Base-by-base conservation (phyloP, 2,113 vertebrate species). In the Notarius quadriscutis region DNA sequence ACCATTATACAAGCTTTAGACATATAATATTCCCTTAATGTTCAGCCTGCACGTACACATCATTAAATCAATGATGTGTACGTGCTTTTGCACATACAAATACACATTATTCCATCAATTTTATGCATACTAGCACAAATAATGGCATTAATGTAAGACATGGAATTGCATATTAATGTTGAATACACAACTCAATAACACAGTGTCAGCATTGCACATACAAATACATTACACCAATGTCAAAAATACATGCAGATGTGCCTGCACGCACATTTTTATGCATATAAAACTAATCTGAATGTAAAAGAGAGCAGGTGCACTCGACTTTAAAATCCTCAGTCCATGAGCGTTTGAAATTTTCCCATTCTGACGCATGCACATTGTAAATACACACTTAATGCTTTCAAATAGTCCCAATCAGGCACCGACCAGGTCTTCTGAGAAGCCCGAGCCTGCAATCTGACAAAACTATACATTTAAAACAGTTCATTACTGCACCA, bases 391-490 rank as follows among this genome's bases (percentile, higher is more conserved):
- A 81, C 58, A 69, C 58, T 77, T 86, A 91, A 91, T 86, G 79
- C 83, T 71, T 87, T 86, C 88, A 86, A 87, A 88, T 86, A 82
- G 88, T 74, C 55, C 74, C 88, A 89, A 91, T 89, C 90, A 88
- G 86, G 86, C 86, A 81, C 86, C 62, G 62, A 84, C 25, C 85
- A 80, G 83, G 82, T n/a, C 34, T 79, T 82, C 60, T 58, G 81
- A 89, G 72, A 88, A 88, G 82, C 86, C 86, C 81, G 60, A 83
- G 62, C 86, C 62, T n/a, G 86, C 88, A 81, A 79, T 81, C 71
- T 69, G 67, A 84, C 86, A 80, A 89, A 91, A 89, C 90, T 91
- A 91, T 91, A 91, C 90, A 91, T 91, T 91, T 89, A 89, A 91
- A 91, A 81, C 90, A 91, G 84, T 87, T 91, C 88, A 91, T 88